phyloP scores from a whole-genome alignment of 2,888 invertebrate species.

The Lissonota sp. region DNA sequence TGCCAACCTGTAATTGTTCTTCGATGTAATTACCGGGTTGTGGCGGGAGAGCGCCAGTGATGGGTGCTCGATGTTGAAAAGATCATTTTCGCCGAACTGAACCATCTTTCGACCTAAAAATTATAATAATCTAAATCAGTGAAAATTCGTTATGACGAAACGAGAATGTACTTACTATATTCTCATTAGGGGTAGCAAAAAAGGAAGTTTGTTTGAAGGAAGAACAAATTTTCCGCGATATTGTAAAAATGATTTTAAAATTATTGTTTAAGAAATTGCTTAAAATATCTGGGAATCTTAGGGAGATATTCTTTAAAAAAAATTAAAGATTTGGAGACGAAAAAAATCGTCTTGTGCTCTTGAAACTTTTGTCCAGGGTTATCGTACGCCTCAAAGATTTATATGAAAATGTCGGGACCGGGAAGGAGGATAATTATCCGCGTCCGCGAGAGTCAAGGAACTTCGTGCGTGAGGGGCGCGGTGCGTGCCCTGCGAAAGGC shows the following conservation, averaged over 20 bases:
- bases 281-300: neutral
- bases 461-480: slow-evolving; percentile 37
- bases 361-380: neutral
- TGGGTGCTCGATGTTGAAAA: slow-evolving; percentile 49
- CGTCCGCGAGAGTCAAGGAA: slow-evolving; percentile 66
- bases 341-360: neutral
- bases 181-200: too few species aligned
- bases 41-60: slow-evolving; percentile 26
- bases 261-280: too few species aligned
- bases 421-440: slow-evolving; percentile 70
- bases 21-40: slow-evolving; percentile 78
- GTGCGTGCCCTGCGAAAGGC: neutral
- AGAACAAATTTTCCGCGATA: too few species aligned
- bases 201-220: too few species aligned
- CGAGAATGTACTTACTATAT: too few species aligned
- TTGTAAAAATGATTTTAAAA: too few species aligned
- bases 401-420: neutral
- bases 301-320: neutral
- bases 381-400: neutral
- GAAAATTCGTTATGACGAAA: too few species aligned
- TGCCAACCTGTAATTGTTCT: slow-evolving; percentile 81
- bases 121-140: too few species aligned
- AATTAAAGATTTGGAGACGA: neutral
- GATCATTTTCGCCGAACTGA: neutral
- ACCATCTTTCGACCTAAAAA: too few species aligned